Evolutionary conservation across 2,888 invertebrate species (phyloP).

Genomic region (Melanargia galathea): DNA sequence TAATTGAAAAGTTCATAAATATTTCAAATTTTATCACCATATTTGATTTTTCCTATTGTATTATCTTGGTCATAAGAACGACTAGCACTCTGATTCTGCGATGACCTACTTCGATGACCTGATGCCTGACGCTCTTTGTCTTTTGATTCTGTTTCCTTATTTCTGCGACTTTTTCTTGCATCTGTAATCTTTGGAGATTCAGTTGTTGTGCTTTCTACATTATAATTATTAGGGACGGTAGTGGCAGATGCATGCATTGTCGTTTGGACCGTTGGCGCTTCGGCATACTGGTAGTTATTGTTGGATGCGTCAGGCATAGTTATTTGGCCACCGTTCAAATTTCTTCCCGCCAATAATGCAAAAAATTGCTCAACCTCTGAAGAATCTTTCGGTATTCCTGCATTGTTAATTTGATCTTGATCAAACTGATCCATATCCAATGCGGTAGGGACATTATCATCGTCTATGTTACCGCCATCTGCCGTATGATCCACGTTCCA

Average conservation of each 20-base stretch:
- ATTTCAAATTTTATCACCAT: constrained; percentile 73
- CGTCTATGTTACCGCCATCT: constrained; percentile 49
- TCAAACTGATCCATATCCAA: constrained; percentile 56
- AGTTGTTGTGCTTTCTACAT: constrained; percentile 18
- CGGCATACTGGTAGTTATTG: constrained; percentile 65
- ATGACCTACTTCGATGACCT: constrained; percentile 31
- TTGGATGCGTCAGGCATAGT: constrained; percentile 68
- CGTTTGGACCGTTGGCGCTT: constrained; percentile 56
- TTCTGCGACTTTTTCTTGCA: constrained; percentile 29
- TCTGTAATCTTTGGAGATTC: constrained; percentile 20
- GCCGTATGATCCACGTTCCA: constrained; percentile 63
- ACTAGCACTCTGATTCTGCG: constrained; percentile 32
- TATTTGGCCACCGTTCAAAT: constrained; percentile 58
- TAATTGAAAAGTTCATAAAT: constrained; percentile 49
- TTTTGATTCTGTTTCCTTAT: constrained; percentile 24
- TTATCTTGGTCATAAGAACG: constrained; percentile 44
- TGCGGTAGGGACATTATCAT: constrained; percentile 54
- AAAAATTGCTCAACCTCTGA: constrained; percentile 69
- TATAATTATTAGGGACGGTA: constrained; percentile 41
- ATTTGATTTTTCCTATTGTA: constrained; percentile 61
- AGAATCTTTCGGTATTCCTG: constrained; percentile 56
- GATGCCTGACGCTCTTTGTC: constrained; percentile 35
- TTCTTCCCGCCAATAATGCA: constrained; percentile 64
- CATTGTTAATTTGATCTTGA: constrained; percentile 49
- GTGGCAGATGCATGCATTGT: constrained; percentile 47